Evolutionary conservation across 2,113 vertebrate genomes (phyloP).

Genomic region (Hyaena hyaena): DNA sequence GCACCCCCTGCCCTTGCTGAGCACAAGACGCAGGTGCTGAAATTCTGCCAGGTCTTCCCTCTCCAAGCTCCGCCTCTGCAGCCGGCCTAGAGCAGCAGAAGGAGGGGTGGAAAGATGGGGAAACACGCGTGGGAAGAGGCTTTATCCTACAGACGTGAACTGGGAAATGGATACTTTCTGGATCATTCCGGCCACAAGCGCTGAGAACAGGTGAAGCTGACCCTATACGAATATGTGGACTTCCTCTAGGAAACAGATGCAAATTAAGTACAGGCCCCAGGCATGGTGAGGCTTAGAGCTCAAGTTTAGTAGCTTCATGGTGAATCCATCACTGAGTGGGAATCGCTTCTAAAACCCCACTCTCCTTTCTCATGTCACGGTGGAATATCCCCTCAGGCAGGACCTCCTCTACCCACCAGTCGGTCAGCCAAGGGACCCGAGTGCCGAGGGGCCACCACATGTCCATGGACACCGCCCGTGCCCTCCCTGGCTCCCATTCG

Average conservation of each 20-base stretch:
- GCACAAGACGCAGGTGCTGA: not conserved
- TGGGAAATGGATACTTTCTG: not conserved
- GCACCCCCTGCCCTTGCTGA: not conserved
- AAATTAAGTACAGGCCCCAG: not conserved
- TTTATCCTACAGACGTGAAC: not conserved
- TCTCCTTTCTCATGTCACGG: not conserved
- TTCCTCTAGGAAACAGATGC: not conserved
- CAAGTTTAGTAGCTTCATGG: not conserved
- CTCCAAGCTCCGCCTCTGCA: not conserved
- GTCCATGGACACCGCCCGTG: not conserved
- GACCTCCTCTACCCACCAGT: not conserved
- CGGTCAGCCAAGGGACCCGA: not conserved
- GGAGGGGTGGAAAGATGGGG: not conserved
- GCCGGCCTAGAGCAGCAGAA: not conserved
- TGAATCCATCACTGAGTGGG: not conserved
- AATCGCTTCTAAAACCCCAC: not conserved
- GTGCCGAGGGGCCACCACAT: not conserved
- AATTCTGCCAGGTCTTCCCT: not conserved
- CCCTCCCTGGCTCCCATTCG: not conserved
- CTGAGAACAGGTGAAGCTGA: not conserved
- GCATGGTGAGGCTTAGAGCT: not conserved
- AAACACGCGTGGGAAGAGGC: not conserved
- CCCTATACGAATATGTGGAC: not conserved
- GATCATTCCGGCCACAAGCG: not conserved
- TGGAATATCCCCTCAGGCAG: not conserved